A percentile compares a stretch with the other conserved stretches of the same genome.
These are phyloP conservation scores for Glomeris maerens DNA, from an alignment of 1,140 invertebrate species.

Conservation along the genomic window DNA sequence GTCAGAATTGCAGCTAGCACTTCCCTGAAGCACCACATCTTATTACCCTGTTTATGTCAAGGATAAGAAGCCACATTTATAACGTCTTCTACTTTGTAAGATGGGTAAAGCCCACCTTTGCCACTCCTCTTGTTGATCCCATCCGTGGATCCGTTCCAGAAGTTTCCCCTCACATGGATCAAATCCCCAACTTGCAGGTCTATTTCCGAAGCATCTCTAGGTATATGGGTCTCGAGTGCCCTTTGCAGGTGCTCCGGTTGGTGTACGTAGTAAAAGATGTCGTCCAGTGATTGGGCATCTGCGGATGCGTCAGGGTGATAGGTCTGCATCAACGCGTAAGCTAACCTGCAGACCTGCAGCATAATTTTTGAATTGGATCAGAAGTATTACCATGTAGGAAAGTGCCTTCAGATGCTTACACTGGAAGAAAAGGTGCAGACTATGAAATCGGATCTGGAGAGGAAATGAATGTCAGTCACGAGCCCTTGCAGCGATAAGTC, in stretches of 20 bases:
- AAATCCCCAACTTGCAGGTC: constrained; percentile 59
- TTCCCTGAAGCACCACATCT: no score
- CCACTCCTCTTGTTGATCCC: no score
- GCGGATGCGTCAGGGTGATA: constrained; percentile 67
- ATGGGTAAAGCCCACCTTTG: no score
- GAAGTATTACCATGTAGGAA: no score
- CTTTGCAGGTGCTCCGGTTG: constrained; percentile 74
- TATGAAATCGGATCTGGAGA: constrained; percentile 72
- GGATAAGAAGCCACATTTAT: no score
- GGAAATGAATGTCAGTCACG: constrained; percentile 76
- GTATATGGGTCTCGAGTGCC: constrained; percentile 55
- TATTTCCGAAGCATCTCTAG: constrained; percentile 50
- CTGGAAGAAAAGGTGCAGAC: constrained; percentile 96
- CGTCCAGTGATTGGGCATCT: constrained; percentile 78
- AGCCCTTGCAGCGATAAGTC: constrained; percentile 76
- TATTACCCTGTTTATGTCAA: no score
- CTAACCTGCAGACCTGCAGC: constrained; percentile 72
- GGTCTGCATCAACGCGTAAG: constrained; percentile 93
- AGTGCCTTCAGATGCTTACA: no score
- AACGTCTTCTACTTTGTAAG: no score
- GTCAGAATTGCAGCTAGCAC: no score
- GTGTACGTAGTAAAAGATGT: constrained; percentile 96
- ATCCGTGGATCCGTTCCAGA: no score
- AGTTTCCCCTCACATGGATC: no score
- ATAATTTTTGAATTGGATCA: no score